Base-by-base conservation (phyloP, 2,888 invertebrate species). In the Stratiomys singularior region DNA sequence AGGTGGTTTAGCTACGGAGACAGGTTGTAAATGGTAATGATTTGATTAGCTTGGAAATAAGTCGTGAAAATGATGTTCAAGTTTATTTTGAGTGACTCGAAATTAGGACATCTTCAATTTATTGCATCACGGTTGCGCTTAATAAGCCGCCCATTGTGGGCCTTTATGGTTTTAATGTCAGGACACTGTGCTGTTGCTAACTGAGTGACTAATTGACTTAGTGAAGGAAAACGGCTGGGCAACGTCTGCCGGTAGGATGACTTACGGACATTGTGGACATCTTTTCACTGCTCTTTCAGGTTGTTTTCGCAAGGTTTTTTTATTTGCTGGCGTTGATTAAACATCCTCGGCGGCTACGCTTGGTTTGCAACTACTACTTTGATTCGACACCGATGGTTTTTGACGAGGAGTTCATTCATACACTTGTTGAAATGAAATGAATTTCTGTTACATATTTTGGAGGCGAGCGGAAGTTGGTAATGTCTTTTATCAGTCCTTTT, bases 21-120 rank as follows among this genome's bases (percentile, higher is more conserved):
- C 46, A 47, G 47, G 47, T 69, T 69, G 69, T 47, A 69, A 46
- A 69, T 30, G 69, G 69, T 69, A 69, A 46, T 69, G 69, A 69
- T 69, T 69, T 69, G 69, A 69, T 69, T 69, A 69, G 69, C 69
- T 69, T 18, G 47, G 46, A 46, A 46, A 69, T 44, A 69, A 44
- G 47, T 69, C 21, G 30, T 46, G 69, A 69, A 46, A 69, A 69
- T 30, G 69, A 46, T 46, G 69, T 18, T 46, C 21, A 23, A 69
- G 18, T 69, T 69, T 23, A 47, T 69, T 46, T 46, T 69, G 69
- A 69, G 46, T 69, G 47, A 69, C 69, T 47, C 18, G 30, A 69
- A 69, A 69, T 69, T 44, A 69, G 69, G 30, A 47, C 60, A 60
- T 25, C 60, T 25, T 60, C 4, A 25, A 60, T 60, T 60, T 25